phyloP scores from a whole-genome alignment of 2,888 invertebrate genomes.

The Lacanobia wlatinum region DNA sequence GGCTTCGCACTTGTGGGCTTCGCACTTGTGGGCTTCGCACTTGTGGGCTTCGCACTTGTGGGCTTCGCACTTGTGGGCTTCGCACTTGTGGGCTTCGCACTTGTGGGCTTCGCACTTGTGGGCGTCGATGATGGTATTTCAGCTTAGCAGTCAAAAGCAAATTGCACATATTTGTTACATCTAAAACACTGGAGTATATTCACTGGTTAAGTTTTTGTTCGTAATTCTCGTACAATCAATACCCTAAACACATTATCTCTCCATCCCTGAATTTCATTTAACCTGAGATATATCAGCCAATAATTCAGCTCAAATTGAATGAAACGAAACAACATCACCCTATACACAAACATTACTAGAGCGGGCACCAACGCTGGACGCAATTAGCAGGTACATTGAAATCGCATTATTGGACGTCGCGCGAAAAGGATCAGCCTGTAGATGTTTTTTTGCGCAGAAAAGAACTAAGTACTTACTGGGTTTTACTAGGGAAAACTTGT shows the following conservation, averaged over 20 bases:
- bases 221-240: background rate
- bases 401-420: conserved; percentile 80
- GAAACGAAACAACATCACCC: conserved; percentile 55
- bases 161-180: no score
- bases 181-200: no score
- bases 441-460: conserved; percentile 66
- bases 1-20: no score
- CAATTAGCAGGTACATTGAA: conserved; percentile 85
- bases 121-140: no score
- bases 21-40: no score
- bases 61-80: no score
- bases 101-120: no score
- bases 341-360: conserved; percentile 66
- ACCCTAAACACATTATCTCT: background rate
- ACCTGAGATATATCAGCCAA: background rate
- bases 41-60: no score
- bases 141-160: no score
- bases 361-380: conserved; percentile 71
- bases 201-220: no score
- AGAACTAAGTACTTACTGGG: conserved; percentile 45
- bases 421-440: conserved; percentile 79
- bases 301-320: background rate
- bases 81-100: no score
- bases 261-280: background rate
- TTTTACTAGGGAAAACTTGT: conserved; percentile 47